Conservation (phyloP, 2,888 invertebrate species). For the Drosophila paramelanica region DNA sequence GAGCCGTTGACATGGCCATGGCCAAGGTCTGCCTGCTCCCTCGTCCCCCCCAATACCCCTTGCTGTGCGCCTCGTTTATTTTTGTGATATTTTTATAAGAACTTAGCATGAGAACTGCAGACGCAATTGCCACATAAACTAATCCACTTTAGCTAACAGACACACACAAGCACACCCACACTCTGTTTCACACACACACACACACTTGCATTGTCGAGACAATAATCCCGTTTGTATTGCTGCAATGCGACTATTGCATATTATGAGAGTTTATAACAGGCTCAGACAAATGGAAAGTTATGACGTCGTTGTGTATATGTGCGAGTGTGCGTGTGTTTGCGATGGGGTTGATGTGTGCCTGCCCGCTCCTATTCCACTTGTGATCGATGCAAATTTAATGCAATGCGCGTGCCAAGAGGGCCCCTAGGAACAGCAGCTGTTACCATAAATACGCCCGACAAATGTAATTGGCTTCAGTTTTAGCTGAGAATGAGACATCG, state of each 20-base stretch:
- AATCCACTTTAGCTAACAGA: constrained; percentile 62
- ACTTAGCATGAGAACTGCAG: constrained; percentile 19
- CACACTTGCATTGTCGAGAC: not conserved
- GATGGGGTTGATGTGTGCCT: not conserved
- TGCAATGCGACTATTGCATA: constrained; percentile 39
- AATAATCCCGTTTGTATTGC: constrained; percentile 47
- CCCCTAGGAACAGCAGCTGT: constrained; percentile 10
- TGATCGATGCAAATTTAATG: constrained; percentile 71
- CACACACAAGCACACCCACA: constrained; percentile 11
- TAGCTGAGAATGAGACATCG: not conserved
- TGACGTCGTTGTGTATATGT: constrained; percentile 20
- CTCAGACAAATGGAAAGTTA: constrained; percentile 61
- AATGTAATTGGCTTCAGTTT: constrained; percentile 51
- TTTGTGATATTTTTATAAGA: constrained; percentile 37
- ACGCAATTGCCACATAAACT: constrained; percentile 46
- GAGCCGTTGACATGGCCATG: constrained; percentile 23
- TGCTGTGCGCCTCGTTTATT: constrained; percentile 15
- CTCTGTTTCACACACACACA: constrained; percentile 1
- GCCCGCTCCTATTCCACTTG: constrained; percentile 24
- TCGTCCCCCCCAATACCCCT: not conserved
- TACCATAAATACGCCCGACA: constrained; percentile 16
- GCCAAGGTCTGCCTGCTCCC: not conserved
- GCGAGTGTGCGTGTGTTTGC: not conserved
- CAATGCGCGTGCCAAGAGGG: constrained; percentile 42
- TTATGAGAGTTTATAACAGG: constrained; percentile 55